phyloP scores from a whole-genome alignment of 2,113 vertebrate species.

The Sialia sialis region DNA sequence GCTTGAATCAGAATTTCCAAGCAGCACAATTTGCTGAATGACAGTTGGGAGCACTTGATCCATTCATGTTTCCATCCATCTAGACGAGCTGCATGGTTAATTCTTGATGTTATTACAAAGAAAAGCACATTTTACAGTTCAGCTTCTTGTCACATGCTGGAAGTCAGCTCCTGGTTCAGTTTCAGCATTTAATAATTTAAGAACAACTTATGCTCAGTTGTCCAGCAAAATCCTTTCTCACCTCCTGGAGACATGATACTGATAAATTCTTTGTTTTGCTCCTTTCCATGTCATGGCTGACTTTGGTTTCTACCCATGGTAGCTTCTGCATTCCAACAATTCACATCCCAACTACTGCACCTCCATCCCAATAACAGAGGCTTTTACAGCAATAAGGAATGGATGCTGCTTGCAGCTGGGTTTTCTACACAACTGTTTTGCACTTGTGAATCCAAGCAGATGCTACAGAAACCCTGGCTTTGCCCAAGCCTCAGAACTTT shows the following conservation, averaged over 20 bases:
- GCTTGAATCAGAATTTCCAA: not conserved
- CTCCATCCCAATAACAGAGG: not conserved
- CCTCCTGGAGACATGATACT: accelerated
- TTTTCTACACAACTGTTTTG: not conserved
- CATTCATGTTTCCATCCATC: not conserved
- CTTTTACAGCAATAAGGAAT: not conserved
- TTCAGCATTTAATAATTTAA: not conserved
- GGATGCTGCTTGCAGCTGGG: accelerated
- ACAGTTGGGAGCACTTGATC: not conserved
- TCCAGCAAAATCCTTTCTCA: not conserved
- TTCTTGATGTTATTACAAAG: not conserved
- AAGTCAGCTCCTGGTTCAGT: not conserved
- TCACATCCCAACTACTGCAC: not conserved
- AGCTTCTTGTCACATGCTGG: not conserved
- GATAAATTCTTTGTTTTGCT: not conserved
- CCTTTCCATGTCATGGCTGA: not conserved
- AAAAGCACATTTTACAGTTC: not conserved
- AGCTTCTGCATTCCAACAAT: not conserved
- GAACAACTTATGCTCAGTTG: not conserved
- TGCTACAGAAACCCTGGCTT: not conserved
- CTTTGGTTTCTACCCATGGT: not conserved
- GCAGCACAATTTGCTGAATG: not conserved
- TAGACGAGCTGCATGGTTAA: accelerated
- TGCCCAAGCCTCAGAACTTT: not conserved
- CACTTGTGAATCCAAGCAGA: not conserved